Percentiles rank a stretch among this genome's conserved stretches.
phyloP scores from a whole-genome alignment of 2,888 invertebrate species.

The Strigamia transsilvanica region DNA sequence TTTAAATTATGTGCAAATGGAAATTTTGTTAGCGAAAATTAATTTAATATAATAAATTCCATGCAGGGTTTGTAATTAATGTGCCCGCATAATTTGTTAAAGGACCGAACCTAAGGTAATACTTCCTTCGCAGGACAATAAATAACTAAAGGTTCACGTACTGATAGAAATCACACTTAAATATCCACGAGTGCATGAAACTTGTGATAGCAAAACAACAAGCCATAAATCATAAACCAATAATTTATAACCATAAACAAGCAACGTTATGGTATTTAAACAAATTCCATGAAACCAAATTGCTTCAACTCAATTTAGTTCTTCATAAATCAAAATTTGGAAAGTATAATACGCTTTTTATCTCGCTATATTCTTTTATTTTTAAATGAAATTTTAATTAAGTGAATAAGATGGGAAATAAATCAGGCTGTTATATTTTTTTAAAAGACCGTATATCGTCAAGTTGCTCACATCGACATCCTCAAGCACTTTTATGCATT shows the following conservation, averaged over 20 bases:
- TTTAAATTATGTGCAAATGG: constrained; percentile 40
- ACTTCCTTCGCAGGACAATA: constrained; percentile 31
- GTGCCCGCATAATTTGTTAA: constrained; percentile 6
- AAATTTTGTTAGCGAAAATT: constrained; percentile 21
- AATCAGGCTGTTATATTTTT: neutral
- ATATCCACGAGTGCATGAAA: constrained; percentile 33
- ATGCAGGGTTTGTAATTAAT: neutral
- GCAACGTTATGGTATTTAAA: constrained; percentile 7
- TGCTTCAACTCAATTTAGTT: neutral
- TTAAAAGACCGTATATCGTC: neutral
- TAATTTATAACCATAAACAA: constrained; percentile 35
- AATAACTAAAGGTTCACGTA: neutral
- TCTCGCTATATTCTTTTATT: neutral
- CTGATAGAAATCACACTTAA: constrained; percentile 38
- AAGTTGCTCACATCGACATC: neutral
- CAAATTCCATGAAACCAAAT: constrained; percentile 32
- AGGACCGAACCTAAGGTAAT: constrained; percentile 1
- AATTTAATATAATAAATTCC: constrained; percentile 1
- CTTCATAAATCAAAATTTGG: neutral
- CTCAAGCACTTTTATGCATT: neutral
- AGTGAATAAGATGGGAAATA: neutral
- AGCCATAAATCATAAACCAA: constrained; percentile 37
- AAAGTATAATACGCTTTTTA: neutral
- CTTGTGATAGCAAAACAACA: constrained; percentile 31
- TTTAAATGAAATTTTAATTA: neutral